Conservation (phyloP, 2,797 vertebrate genomes). For the Hydrophis major region DNA sequence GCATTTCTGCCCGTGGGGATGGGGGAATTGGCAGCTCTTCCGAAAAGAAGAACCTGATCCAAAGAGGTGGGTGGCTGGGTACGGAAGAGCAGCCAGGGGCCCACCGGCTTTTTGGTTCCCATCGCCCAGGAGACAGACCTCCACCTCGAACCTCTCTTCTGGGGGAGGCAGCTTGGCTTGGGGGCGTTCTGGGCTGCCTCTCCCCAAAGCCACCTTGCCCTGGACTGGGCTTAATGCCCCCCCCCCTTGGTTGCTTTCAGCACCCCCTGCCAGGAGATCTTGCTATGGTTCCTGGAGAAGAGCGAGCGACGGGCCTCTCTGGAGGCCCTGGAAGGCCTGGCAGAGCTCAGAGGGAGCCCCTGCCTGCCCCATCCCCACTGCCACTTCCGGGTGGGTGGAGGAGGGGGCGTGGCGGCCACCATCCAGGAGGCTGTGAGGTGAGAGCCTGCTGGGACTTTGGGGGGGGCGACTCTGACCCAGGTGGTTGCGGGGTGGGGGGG, state of each 20-base stretch:
- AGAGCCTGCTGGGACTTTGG: conserved; percentile 17
- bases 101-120: not conserved
- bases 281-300: conserved; percentile 87
- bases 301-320: conserved; percentile 66
- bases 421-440: conserved; percentile 75
- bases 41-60: too few relatives aligned
- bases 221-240: too few relatives aligned
- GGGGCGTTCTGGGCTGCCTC: not conserved
- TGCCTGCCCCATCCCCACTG: conserved; percentile 66
- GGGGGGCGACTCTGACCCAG: not conserved
- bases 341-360: conserved; percentile 64
- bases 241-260: conserved; percentile 63
- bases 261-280: conserved; percentile 83
- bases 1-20: not conserved
- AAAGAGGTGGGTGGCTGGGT: not conserved
- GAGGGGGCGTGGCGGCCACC: conserved; percentile 76
- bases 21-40: not conserved
- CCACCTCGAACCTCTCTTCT: not conserved
- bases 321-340: conserved; percentile 72
- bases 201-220: not conserved
- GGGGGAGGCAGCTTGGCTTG: not conserved
- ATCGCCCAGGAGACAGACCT: not conserved
- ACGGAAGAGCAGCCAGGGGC: not conserved
- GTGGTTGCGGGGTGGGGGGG: not conserved
- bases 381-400: conserved; percentile 74